Conservation (phyloP, 2,113 vertebrate genomes). For the Beaufortia kweichowensis region DNA sequence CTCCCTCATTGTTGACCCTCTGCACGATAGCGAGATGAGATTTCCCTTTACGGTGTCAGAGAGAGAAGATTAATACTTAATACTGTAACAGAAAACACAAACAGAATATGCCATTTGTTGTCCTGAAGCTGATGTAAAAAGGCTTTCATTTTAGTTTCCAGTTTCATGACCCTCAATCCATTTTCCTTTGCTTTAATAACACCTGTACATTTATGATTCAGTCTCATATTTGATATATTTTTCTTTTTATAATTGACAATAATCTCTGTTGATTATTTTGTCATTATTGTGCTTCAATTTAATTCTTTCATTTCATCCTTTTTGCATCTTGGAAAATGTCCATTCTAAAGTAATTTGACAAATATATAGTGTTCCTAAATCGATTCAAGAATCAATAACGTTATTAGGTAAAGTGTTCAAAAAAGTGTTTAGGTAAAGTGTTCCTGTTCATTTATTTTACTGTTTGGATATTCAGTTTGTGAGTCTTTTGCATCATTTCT, state of each 20-base stretch:
- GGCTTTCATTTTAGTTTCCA: neutral
- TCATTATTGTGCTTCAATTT: neutral
- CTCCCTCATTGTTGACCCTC: constrained; percentile 76
- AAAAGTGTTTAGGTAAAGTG: constrained; percentile 14
- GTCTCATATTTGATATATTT: too few species aligned
- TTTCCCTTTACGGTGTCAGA: constrained; percentile 65
- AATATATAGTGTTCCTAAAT: constrained; percentile 5
- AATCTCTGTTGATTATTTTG: neutral
- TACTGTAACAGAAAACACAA: neutral
- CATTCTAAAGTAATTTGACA: neutral
- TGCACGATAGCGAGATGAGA: constrained; percentile 80
- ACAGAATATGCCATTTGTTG: neutral
- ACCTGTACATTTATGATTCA: too few species aligned
- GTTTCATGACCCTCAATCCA: too few species aligned
- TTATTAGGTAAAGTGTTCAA: neutral
- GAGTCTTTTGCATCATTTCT: neutral
- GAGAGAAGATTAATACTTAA: neutral
- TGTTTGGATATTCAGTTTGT: neutral
- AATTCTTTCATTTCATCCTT: neutral
- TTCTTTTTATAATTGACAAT: too few species aligned
- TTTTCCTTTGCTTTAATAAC: too few species aligned
- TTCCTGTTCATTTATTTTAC: neutral
- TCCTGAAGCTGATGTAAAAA: too few species aligned
- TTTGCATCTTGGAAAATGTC: neutral
- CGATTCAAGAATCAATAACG: neutral